Evolutionary conservation across 2,113 vertebrate species (phyloP).

Genomic region (Menura novaehollandiae): DNA sequence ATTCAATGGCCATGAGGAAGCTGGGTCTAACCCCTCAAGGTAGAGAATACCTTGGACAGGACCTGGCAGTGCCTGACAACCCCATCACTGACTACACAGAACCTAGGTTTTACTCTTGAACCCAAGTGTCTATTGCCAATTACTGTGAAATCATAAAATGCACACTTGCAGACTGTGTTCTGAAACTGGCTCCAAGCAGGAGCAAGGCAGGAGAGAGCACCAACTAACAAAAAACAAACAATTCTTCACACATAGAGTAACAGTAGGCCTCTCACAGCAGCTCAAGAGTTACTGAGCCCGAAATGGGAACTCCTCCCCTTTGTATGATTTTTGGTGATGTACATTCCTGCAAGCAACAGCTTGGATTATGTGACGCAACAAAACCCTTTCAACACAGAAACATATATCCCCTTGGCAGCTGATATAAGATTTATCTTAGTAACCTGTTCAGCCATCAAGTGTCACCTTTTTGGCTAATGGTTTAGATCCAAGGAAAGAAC

Average conservation of each 20-base stretch:
- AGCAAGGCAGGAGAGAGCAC: not conserved
- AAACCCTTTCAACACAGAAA: not conserved
- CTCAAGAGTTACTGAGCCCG: not conserved
- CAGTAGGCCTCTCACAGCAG: not conserved
- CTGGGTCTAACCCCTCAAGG: not conserved
- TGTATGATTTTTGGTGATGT: not conserved
- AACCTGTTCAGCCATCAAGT: not conserved
- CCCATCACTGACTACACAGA: not conserved
- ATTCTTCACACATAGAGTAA: rapidly evolving
- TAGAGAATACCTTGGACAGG: not conserved
- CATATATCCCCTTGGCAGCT: not conserved
- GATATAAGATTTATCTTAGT: not conserved
- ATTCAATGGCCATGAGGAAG: not conserved
- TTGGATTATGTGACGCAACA: not conserved
- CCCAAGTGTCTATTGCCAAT: not conserved
- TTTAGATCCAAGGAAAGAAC: constrained; percentile 8
- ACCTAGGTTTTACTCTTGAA: not conserved
- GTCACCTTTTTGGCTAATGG: constrained; percentile 41
- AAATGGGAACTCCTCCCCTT: not conserved
- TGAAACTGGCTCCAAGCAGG: not conserved
- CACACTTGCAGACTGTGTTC: not conserved
- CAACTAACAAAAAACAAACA: not conserved
- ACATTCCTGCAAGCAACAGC: not conserved
- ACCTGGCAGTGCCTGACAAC: not conserved
- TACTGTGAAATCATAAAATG: not conserved